Conservation (phyloP, 2,113 vertebrate genomes). For the Ictalurus punctatus region DNA sequence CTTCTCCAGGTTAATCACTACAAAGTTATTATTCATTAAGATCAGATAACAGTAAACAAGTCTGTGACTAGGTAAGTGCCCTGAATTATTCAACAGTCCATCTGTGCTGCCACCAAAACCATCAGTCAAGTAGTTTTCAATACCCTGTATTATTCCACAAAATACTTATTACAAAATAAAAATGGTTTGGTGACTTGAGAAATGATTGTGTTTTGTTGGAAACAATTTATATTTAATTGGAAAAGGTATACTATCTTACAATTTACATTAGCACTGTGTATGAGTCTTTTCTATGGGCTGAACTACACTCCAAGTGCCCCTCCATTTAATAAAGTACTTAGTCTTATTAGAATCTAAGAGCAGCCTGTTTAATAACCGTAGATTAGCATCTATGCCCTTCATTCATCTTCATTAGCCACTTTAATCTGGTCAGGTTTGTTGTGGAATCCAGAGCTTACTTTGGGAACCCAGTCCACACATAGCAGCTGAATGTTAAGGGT, state of each 20-base stretch:
- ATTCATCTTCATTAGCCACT: conserved; percentile 23
- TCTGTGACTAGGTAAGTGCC: not conserved
- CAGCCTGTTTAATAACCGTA: not conserved
- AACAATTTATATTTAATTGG: not conserved
- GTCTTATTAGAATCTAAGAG: not conserved
- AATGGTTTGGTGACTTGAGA: not conserved
- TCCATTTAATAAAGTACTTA: not conserved
- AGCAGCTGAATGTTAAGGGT: not conserved
- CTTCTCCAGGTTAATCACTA: not conserved
- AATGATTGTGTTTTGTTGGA: not conserved
- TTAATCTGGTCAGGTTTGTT: not conserved
- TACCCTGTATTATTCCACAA: not conserved
- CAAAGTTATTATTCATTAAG: not conserved
- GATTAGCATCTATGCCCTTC: conserved; percentile 1
- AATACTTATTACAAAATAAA: not conserved
- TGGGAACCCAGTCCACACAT: not conserved
- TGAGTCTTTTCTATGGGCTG: not conserved
- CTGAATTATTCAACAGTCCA: not conserved
- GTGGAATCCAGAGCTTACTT: not conserved
- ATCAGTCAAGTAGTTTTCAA: not conserved
- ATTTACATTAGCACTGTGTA: not conserved
- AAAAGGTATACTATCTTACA: not conserved
- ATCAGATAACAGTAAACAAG: not conserved
- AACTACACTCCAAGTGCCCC: not conserved
- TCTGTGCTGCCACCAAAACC: not conserved